Base-by-base conservation (phyloP, 2,113 vertebrate genomes). In the Eulacestoma nigropectus region DNA sequence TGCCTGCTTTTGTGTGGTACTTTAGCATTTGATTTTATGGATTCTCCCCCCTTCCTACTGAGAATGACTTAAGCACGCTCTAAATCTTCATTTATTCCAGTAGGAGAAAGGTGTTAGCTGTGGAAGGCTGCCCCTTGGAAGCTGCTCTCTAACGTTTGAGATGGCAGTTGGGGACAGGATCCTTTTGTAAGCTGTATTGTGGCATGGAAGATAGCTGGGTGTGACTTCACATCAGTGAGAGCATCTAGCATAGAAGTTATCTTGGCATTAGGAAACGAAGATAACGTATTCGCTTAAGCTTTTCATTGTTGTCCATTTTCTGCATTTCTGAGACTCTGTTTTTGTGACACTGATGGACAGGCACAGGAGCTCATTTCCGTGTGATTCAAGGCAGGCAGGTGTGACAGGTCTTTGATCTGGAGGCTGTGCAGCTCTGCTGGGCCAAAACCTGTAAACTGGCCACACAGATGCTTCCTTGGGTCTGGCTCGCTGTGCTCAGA, bases 161-260 rank as follows among this genome's bases (percentile, higher is more conserved):
- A 1, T 22, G n/a, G 21, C 21, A 25, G 0, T 35, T 0, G 1
- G 23, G 20, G 13, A 8, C 3, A 6, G 44, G 52, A 49, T 79
- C 65, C 30, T 84, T 83, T 42, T 59, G 15, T 41, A 2, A 53
- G 50, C n/a, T n/a, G 16, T 46, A 4, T 23, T 56, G 50, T 26
- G 32, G 19, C 26, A n/a, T 3, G 6, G 20, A 55, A 67, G 17
- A 22, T 13, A 18, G 49, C 80, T 83, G 62, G 20, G 26, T 72
- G 67, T 75, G 65, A 29, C 65, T 53, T 57, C 7, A 29, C 16
- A 6, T 85, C 47, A 29, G 0, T 44, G 50, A 30, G 39, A 42
- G 13, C 1, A 1, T 70, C 32, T 39, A 13, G 6, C 6, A 1
- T 50, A 1, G 0, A 23, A 35, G 41, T 22, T 47, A 57, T 27